A percentile compares a stretch with the other conserved stretches of the same genome.
These are phyloP conservation scores for Melanchra persicariae DNA, from an alignment of 2,888 invertebrate species.

Conservation along the genomic window DNA sequence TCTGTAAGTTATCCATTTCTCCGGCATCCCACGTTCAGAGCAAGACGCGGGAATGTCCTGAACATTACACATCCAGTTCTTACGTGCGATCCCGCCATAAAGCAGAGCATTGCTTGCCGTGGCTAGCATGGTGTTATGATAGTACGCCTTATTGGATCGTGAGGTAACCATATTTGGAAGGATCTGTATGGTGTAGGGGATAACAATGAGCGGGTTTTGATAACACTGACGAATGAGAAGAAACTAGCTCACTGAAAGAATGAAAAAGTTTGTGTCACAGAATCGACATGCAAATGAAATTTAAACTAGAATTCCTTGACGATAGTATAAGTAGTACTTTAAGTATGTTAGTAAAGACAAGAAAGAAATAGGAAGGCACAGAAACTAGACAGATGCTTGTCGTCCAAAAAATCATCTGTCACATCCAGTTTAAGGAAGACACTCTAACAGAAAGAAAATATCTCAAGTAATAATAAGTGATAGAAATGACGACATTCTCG, in stretches of 20 bases:
- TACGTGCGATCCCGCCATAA: slow-evolving; percentile 67
- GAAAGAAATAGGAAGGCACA: too few relatives aligned
- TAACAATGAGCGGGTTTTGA: slow-evolving; percentile 39
- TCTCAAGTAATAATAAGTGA: background rate
- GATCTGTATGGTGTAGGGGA: slow-evolving; percentile 41
- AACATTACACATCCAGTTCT: slow-evolving; percentile 62
- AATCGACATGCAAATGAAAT: too few relatives aligned
- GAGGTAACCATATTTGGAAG: slow-evolving; percentile 61
- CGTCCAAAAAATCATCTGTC: background rate
- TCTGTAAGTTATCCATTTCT: slow-evolving; percentile 30
- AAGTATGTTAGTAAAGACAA: too few relatives aligned
- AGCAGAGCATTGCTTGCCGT: slow-evolving; percentile 58
- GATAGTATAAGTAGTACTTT: too few relatives aligned
- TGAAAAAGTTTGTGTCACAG: too few relatives aligned
- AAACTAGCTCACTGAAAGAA: background rate
- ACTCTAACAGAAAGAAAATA: background rate
- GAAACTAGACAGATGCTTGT: too few relatives aligned
- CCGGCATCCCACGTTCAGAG: slow-evolving; percentile 50
- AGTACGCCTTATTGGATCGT: slow-evolving; percentile 71
- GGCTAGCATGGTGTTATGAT: slow-evolving; percentile 72
- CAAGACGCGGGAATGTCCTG: slow-evolving; percentile 46
- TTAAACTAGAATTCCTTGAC: too few relatives aligned
- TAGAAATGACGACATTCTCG: background rate
- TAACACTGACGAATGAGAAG: background rate
- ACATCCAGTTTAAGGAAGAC: background rate